These are phyloP conservation scores for Sphenopsis melanotis DNA, from an alignment of 2,797 vertebrate species.

Conservation along the genomic window DNA sequence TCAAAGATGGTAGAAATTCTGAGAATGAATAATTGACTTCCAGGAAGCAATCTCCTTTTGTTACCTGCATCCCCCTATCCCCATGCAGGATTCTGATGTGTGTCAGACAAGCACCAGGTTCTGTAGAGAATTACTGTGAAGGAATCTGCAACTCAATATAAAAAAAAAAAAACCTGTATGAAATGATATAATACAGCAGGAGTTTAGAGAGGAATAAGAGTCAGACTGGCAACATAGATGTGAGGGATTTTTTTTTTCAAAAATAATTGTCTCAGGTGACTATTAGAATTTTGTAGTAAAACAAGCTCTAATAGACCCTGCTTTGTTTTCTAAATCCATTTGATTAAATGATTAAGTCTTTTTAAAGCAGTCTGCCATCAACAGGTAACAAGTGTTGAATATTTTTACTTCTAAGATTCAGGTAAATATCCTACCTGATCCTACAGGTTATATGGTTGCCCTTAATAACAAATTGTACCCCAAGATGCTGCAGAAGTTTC, in stretches of 20 bases:
- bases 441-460: neutral
- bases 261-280: neutral
- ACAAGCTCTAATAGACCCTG: neutral
- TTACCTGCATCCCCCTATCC: neutral
- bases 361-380: neutral
- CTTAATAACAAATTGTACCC: neutral
- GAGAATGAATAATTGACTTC: neutral
- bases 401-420: neutral
- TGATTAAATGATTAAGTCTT: neutral
- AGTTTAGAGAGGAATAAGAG: neutral
- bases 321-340: neutral
- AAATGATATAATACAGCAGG: neutral
- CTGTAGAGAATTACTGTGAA: neutral
- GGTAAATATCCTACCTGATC: neutral
- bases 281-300: neutral
- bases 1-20: neutral
- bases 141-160: neutral
- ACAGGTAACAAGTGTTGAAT: neutral
- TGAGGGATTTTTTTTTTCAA: no score
- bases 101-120: neutral
- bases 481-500: neutral
- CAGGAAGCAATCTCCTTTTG: neutral
- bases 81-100: neutral
- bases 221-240: neutral
- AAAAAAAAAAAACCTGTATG: neutral